Evolutionary conservation across 1,140 invertebrate species (phyloP).

Genomic region (Drosophila lini): DNA sequence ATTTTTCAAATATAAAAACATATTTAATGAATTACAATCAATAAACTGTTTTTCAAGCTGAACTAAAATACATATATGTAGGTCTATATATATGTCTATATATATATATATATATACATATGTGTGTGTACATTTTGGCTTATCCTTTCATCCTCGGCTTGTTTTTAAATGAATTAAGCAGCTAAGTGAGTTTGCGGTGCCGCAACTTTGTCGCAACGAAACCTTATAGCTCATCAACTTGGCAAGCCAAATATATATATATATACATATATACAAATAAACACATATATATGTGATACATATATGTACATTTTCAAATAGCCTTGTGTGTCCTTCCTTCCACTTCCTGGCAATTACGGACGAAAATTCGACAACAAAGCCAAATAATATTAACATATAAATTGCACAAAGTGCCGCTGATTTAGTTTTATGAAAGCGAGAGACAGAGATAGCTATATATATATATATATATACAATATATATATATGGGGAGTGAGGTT

Average conservation of each 20-base stretch:
- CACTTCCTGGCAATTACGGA: slow-evolving; percentile 60
- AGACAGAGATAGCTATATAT: neutral
- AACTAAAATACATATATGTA: no score
- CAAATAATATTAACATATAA: slow-evolving; percentile 82
- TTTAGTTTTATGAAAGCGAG: slow-evolving; percentile 59
- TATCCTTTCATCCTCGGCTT: slow-evolving; percentile 14
- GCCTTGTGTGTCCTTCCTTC: slow-evolving; percentile 1
- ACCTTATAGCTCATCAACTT: slow-evolving; percentile 73
- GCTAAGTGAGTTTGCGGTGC: slow-evolving; percentile 62
- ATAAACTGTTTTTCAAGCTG: neutral
- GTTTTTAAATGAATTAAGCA: slow-evolving; percentile 64
- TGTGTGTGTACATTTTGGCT: no score
- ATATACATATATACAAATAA: neutral
- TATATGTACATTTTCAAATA: slow-evolving; percentile 4
- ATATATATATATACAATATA: neutral
- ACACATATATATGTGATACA: neutral
- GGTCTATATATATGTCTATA: neutral
- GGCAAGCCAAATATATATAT: slow-evolving; percentile 6
- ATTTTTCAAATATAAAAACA: no score
- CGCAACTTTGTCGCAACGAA: slow-evolving; percentile 72
- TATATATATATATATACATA: neutral
- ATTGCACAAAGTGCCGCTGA: slow-evolving; percentile 81
- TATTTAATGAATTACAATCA: neutral
- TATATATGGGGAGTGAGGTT: neutral
- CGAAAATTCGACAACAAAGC: slow-evolving; percentile 71